Conservation (phyloP, 2,888 invertebrate species). For the Rhimphoctona megacephalus region DNA sequence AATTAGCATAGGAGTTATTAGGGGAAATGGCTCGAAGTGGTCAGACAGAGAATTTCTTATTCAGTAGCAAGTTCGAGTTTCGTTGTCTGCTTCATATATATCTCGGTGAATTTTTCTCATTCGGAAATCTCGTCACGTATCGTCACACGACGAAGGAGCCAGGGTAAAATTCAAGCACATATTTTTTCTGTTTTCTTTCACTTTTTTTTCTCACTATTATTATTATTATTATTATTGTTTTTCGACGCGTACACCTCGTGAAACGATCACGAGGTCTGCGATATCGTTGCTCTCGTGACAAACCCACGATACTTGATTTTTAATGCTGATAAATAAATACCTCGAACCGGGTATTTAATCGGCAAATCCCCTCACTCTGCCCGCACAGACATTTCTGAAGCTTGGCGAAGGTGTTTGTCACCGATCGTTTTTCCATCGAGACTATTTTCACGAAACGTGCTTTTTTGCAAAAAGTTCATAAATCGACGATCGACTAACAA, state of each 20-base stretch:
- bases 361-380: conserved; percentile 50
- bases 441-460: neutral
- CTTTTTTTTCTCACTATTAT: neutral
- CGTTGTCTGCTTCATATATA: neutral
- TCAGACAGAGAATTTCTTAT: conserved; percentile 45
- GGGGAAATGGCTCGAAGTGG: conserved; percentile 41
- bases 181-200: conserved; percentile 9
- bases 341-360: conserved; percentile 61
- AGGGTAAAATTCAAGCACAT: neutral
- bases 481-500: neutral
- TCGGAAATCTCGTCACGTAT: conserved; percentile 32
- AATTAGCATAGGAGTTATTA: conserved; percentile 53
- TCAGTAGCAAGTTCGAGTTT: conserved; percentile 19
- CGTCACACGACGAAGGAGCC: conserved; percentile 13
- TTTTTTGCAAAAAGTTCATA: neutral
- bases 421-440: neutral
- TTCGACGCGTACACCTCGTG: conserved; percentile 15
- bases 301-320: conserved; percentile 14
- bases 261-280: conserved; percentile 50
- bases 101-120: conserved; percentile 13
- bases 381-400: conserved; percentile 37
- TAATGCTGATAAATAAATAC: conserved; percentile 54
- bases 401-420: conserved; percentile 12
- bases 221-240: conserved; percentile 16
- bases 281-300: conserved; percentile 61